Base-by-base conservation (phyloP, 2,888 invertebrate genomes). In the Tenthredo notha region DNA sequence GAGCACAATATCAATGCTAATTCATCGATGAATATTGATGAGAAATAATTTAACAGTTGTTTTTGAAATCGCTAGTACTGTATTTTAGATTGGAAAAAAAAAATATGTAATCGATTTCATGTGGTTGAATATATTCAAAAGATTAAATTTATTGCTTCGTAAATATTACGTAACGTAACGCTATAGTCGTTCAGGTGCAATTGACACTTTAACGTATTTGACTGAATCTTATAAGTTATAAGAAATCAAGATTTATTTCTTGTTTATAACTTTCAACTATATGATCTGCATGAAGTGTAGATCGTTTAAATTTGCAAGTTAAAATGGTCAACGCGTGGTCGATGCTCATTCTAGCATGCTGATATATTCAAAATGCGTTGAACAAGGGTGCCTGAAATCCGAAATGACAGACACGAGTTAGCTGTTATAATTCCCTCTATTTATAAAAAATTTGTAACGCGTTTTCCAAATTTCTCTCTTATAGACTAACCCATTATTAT, bases 1-100 rank as follows among this genome's bases (percentile, higher is more conserved):
- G 50, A 21, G 50, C 74, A 29, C 9, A 29, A 29, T n/a, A 37
- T 37, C 29, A 3, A 78, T 58, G 37, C 58, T 37, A 78, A 78
- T 78, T 78, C 10, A n/a, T 61, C 40, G 54, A 78, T 78, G 78
- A 78, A 78, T 78, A 78, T 58, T 78, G 15, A 78, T 58, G 78
- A 78, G 54, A 10, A 78, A 77, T 78, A 37, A 58, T 78, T 37
- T 21, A 21, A 54, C 58, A 58, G 78, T 78, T 78, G 58, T 78
- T 61, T n/a, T 78, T 37, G n/a, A 61, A 58, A 61, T 61, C 29
- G 50, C 54, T 54, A 0, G n/a, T 37, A 72, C 37, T 72, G 15
- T 40, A 43, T 43, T 37, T 72, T 43, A 40, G 5, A 33, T 67
- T 33, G 12, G 18, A 18, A 33, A 33, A 9, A 58, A 18, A 33